Evolutionary conservation across 1,140 invertebrate genomes (phyloP).

Genomic region (Penaeus indicus): DNA sequence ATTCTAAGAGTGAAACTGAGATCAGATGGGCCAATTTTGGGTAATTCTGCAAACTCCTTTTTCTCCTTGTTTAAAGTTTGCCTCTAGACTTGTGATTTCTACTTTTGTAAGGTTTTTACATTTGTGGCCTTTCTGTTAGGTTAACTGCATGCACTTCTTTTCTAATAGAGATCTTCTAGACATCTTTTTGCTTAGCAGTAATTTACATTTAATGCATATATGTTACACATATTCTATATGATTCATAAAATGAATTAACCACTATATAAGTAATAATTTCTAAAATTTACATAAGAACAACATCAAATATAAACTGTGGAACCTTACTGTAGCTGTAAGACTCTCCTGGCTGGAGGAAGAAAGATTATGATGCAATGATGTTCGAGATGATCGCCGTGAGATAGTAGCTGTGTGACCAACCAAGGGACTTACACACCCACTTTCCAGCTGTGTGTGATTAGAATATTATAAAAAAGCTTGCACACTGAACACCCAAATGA

Average conservation of each 20-base stretch:
- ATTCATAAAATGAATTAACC: neutral
- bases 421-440: slow-evolving; percentile 53
- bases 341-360: slow-evolving; percentile 66
- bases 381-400: slow-evolving; percentile 63
- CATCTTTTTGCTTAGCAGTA: neutral
- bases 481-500: neutral
- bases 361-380: slow-evolving; percentile 64
- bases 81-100: no score
- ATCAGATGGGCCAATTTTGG: no score
- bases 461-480: neutral
- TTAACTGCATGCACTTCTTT: no score
- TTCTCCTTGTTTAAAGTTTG: no score
- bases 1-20: no score
- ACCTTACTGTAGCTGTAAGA: slow-evolving; percentile 57
- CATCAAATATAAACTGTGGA: neutral
- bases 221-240: neutral
- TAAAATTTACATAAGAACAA: neutral
- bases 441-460: slow-evolving; percentile 34
- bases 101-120: no score
- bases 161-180: neutral
- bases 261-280: neutral
- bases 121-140: no score
- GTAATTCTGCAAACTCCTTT: no score
- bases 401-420: slow-evolving; percentile 64
- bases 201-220: neutral